These are phyloP conservation scores for Stegodyphus mimosarum DNA, from an alignment of 1,140 invertebrate genomes.

Conservation along the genomic window DNA sequence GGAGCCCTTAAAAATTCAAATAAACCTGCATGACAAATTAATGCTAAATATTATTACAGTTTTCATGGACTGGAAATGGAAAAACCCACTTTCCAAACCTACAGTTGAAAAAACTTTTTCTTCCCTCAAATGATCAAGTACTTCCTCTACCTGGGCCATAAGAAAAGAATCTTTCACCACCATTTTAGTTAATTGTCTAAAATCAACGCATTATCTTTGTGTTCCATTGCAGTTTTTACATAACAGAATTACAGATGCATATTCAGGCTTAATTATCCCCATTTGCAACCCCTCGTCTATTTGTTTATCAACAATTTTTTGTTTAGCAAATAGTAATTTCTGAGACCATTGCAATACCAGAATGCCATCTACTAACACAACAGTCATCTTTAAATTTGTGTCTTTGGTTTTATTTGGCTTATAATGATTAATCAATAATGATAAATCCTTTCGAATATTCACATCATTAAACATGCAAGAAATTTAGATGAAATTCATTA, in stretches of 20 bases:
- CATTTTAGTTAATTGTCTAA: background rate
- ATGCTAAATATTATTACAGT: constrained; percentile 13
- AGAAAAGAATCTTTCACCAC: background rate
- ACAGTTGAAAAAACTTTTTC: constrained; percentile 1
- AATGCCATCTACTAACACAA: background rate
- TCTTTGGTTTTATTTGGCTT: too few relatives aligned
- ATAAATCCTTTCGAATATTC: too few relatives aligned
- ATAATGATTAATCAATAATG: too few relatives aligned
- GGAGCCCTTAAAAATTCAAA: constrained; percentile 18
- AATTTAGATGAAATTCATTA: too few relatives aligned
- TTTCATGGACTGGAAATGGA: constrained; percentile 11
- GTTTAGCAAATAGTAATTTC: background rate
- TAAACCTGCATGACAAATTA: background rate
- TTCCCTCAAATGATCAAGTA: constrained; percentile 1
- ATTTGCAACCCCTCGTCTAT: background rate
- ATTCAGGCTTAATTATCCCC: background rate
- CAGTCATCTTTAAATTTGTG: constrained; percentile 5
- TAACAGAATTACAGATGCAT: background rate
- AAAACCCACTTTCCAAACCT: constrained; percentile 23
- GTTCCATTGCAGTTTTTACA: background rate
- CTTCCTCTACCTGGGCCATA: too few relatives aligned
- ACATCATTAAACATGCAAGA: too few relatives aligned
- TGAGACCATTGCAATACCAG: background rate
- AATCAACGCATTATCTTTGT: background rate
- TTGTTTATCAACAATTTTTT: background rate